Conservation (phyloP, 2,113 vertebrate genomes). For the Dicerorhinus sumatrensis region DNA sequence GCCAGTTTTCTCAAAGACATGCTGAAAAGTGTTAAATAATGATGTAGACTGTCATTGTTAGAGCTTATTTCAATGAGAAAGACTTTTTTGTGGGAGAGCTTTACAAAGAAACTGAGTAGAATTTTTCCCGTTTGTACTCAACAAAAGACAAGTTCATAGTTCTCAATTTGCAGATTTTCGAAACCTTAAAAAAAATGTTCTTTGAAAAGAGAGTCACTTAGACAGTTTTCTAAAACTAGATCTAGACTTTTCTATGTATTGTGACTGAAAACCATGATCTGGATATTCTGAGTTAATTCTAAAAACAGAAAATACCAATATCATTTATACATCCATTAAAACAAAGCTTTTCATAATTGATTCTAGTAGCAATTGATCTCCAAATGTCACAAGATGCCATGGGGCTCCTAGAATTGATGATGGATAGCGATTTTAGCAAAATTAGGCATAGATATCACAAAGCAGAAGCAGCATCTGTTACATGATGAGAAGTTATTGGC, state of each 20-base stretch:
- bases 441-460: conserved; percentile 67
- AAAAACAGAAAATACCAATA: conserved; percentile 63
- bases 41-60: background rate
- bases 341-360: conserved; percentile 69
- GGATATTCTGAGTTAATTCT: conserved; percentile 40
- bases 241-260: background rate
- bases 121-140: background rate
- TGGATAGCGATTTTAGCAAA: conserved; percentile 73
- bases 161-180: conserved; percentile 1
- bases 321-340: conserved; percentile 70
- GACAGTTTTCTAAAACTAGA: background rate
- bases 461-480: conserved; percentile 68
- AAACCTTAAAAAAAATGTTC: background rate
- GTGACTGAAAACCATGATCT: conserved; percentile 3
- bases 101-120: background rate
- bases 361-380: conserved; percentile 71
- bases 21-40: background rate
- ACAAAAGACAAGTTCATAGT: background rate
- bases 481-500: conserved; percentile 49
- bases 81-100: background rate
- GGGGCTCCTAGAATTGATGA: conserved; percentile 67
- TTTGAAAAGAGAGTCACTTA: background rate
- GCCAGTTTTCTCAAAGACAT: background rate
- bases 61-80: background rate
- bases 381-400: conserved; percentile 75